phyloP scores from a whole-genome alignment of 2,113 vertebrate species.

The Trachemys scripta region DNA sequence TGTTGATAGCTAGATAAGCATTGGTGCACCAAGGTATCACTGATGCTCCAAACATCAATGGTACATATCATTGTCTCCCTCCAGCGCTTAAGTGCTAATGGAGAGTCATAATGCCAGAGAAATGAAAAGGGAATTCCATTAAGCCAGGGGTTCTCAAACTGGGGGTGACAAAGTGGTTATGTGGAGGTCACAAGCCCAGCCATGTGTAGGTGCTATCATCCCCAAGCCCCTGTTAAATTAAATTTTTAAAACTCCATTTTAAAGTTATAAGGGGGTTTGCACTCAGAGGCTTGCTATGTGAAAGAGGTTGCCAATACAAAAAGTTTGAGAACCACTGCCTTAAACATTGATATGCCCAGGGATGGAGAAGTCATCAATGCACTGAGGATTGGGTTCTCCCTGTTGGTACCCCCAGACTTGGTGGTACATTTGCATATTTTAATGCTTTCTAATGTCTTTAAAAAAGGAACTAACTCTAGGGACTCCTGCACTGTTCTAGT shows the following conservation, averaged over 20 bases:
- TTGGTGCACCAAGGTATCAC: background rate
- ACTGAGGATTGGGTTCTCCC: background rate
- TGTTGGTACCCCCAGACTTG: rapidly evolving
- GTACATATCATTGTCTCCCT: background rate
- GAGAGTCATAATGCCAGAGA: background rate
- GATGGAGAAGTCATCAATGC: background rate
- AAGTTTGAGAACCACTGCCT: too few relatives aligned
- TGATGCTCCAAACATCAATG: too few relatives aligned
- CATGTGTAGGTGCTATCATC: too few relatives aligned
- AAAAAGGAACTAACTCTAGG: background rate
- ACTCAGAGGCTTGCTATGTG: too few relatives aligned
- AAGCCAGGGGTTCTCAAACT: too few relatives aligned
- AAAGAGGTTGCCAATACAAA: too few relatives aligned
- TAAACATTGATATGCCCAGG: background rate
- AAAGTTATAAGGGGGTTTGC: too few relatives aligned
- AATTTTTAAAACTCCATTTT: too few relatives aligned
- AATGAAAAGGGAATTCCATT: background rate
- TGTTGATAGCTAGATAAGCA: background rate
- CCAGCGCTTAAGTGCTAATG: background rate
- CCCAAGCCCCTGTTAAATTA: too few relatives aligned
- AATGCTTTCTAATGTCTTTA: background rate
- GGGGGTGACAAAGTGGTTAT: too few relatives aligned
- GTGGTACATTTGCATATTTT: background rate
- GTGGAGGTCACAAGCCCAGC: too few relatives aligned
- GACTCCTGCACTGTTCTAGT: background rate